Evolutionary conservation across 2,113 vertebrate genomes (phyloP).

Genomic region (Actinemys pallida): DNA sequence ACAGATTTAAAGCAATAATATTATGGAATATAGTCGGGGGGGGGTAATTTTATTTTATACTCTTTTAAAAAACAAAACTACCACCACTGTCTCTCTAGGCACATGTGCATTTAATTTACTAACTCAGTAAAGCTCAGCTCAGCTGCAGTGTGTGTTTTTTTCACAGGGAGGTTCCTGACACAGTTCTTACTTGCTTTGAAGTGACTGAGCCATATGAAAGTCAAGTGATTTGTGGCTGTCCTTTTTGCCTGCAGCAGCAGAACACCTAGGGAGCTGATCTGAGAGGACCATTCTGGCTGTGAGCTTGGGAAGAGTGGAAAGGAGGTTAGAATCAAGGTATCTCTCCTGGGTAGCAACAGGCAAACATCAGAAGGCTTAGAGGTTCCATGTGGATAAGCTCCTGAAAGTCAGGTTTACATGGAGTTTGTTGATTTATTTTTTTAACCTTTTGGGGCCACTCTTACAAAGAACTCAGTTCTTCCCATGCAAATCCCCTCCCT

Average conservation of each 20-base stretch:
- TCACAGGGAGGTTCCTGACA: neutral
- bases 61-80: neutral
- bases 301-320: neutral
- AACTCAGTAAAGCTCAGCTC: neutral
- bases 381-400: neutral
- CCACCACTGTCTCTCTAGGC: neutral
- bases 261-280: neutral
- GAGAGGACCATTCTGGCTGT: neutral
- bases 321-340: neutral
- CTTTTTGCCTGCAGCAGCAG: neutral
- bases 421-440: neutral
- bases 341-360: neutral
- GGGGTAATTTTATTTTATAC: neutral
- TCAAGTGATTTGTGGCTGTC: neutral
- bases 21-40: neutral
- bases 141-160: neutral
- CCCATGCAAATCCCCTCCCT: accelerated
- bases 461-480: neutral
- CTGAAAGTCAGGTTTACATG: accelerated
- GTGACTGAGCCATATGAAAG: neutral
- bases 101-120: neutral
- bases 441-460: neutral
- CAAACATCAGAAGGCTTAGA: neutral
- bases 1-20: neutral
- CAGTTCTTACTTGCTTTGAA: neutral